A percentile compares a stretch with the other conserved stretches of the same genome.
Conservation (phyloP, 2,888 invertebrate species). For the Gymnosoma rotundatum region DNA sequence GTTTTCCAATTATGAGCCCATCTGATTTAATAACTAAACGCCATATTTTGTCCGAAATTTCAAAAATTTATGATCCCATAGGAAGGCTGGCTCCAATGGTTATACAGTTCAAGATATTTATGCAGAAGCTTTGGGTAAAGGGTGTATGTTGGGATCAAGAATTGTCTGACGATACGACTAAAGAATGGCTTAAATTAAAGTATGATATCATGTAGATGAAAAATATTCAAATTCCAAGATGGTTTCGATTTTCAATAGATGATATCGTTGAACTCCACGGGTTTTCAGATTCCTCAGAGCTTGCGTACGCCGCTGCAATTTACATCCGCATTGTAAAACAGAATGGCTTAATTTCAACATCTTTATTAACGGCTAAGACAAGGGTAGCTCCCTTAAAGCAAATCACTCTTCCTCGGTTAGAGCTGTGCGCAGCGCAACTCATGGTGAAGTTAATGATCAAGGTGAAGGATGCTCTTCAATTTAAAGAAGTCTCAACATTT, state of each 20-base stretch:
- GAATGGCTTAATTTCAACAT: conserved; percentile 26
- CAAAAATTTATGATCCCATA: conserved; percentile 53
- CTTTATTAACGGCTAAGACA: conserved; percentile 39
- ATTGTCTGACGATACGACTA: neutral
- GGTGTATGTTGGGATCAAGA: conserved; percentile 40
- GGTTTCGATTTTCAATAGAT: conserved; percentile 5
- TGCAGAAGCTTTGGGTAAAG: conserved; percentile 49
- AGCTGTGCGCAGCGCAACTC: conserved; percentile 51
- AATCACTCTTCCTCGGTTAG: conserved; percentile 49
- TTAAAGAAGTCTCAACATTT: neutral
- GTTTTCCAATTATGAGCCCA: neutral
- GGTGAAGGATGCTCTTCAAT: conserved; percentile 15
- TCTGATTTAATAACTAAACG: conserved; percentile 52
- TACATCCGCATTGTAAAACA: conserved; percentile 38
- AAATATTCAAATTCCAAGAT: conserved; percentile 28
- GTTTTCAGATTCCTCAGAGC: conserved; percentile 49
- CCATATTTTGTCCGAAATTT: conserved; percentile 50
- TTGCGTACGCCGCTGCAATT: conserved; percentile 53
- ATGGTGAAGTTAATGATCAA: conserved; percentile 50
- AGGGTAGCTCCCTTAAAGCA: conserved; percentile 46
- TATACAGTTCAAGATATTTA: conserved; percentile 12
- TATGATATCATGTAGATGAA: neutral
- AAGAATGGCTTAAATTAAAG: conserved; percentile 6
- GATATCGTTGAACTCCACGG: conserved; percentile 53
- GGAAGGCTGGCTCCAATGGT: conserved; percentile 43